Base-by-base conservation (phyloP, 2,797 vertebrate genomes). In the Thaleichthys pacificus region DNA sequence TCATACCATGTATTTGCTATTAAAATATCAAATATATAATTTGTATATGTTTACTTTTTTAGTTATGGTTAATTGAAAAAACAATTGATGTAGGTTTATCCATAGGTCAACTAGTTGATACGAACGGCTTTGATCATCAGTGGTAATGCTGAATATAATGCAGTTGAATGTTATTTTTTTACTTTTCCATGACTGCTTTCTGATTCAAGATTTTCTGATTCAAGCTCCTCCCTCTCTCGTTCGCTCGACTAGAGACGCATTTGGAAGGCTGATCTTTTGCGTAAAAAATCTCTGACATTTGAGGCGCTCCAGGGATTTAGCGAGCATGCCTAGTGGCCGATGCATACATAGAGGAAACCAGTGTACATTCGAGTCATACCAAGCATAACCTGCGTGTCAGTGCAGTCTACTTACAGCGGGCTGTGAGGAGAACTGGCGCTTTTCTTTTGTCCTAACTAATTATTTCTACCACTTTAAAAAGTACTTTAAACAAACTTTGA, bases 351-450 rank as follows among this genome's bases (percentile, higher is more conserved):
- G 87, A 91, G 92, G 88, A 89, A 92, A 89, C 88, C 84, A 89
- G 86, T 84, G 89, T 85, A 80, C 93, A 77, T 83, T 81, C 80
- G 89, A 93, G 91, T 92, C 95, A 93, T 91, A 94, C 90, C 93
- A 84, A 84, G 91, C 93, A 88, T 84, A 93, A 93, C 92, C 93
- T 90, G 94, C 94, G 93, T 93, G 96, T 95, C 94, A 92, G 95
- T 89, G 91, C 95, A 91, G 94, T 93, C 90, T 87, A 92, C 96
- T 95, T 94, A 94, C 96, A 95, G 96, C 96, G 91, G 93, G 96
- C 96, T 96, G 95, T 94, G 95, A 96, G 95, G 90, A 93, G 76
- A 91, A 93, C 93, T 93, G 91, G 90, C 89, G 91, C 87, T 86
- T 83, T 92, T 61, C 78, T 66, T 92, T 92, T 89, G 92, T 84